phyloP scores from a whole-genome alignment of 2,113 vertebrate genomes.

The Cavia porcellus region DNA sequence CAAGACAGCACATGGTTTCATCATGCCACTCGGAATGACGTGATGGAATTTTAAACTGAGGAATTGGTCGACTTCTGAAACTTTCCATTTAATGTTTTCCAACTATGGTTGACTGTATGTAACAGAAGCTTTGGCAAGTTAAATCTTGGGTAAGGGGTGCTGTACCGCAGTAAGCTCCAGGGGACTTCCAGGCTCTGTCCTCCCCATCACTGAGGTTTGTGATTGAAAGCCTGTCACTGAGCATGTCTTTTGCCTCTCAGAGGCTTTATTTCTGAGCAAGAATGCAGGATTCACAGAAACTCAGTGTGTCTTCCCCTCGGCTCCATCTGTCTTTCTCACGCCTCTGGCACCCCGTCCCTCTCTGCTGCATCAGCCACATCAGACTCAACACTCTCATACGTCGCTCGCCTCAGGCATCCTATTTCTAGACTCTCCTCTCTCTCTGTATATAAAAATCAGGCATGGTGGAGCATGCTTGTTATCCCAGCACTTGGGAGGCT shows the following conservation, averaged over 20 bases:
- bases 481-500: no score
- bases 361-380: not conserved
- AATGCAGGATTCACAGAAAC: not conserved
- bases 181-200: not conserved
- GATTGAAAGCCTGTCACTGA: not conserved
- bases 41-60: not conserved
- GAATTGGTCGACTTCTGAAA: not conserved
- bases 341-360: not conserved
- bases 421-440: not conserved
- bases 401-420: not conserved
- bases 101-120: not conserved
- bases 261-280: not conserved
- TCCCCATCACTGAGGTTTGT: accelerated
- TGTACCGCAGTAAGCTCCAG: not conserved
- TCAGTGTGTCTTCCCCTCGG: not conserved
- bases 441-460: not conserved
- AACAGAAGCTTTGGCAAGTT: not conserved
- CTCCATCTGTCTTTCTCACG: accelerated
- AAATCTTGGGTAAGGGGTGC: not conserved
- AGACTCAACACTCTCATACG: not conserved
- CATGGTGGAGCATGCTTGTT: no score
- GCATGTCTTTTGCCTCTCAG: not conserved
- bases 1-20: not conserved
- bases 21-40: not conserved
- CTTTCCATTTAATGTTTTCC: not conserved